Evolutionary conservation across 2,797 vertebrate genomes (phyloP), one percentile per base, ranked within the genome.

Genomic region (Selene dorsalis): DNA sequence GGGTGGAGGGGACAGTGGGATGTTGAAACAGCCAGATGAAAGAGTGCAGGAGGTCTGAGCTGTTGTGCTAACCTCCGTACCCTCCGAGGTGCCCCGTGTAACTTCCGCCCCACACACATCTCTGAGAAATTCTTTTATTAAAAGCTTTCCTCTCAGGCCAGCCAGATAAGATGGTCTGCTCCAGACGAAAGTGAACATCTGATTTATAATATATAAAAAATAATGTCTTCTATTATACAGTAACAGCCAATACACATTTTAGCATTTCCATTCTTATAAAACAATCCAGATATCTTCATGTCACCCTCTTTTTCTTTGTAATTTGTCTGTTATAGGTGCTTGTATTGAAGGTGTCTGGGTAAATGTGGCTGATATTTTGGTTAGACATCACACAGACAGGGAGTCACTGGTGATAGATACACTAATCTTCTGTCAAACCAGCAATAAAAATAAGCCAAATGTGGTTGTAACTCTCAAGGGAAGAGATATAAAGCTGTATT

Each of bases 1-100:
- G 77, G 60, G 83, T 65, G 75, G 68, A 81, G 79, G 79, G 74
- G 75, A 80, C 43, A 56, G 80, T 76, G 79, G 66, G 85, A 84
- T 83, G 88, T 91, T 88, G 82, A 89, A 89, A 84, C 70, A 83
- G 70, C 47, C 76, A 90, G 84, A 93, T 93, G 89, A 91, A 88
- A 90, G 85, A 70, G 76, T 86, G 73, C 87, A 89, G 84, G 84
- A 90, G 87, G 90, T 88, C 85, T 71, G 76, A 39, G 84, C 71
- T 92, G 91, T 93, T 93, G 86, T 86, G 77, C 79, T 91, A 91
- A 93, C 89, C 90, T 76, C 73, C 28, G 64, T 28, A 69, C 68
- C 57, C 73, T 80, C 72, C 2, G 69, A 79, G 73, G 57, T 73
- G 78, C 72, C 71, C 80, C 58, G 48, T 68, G 60, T 70, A 58